Evolutionary conservation across 2,888 invertebrate genomes (phyloP), one percentile per base, ranked within the genome.

Genomic region (Melanotus villosus): DNA sequence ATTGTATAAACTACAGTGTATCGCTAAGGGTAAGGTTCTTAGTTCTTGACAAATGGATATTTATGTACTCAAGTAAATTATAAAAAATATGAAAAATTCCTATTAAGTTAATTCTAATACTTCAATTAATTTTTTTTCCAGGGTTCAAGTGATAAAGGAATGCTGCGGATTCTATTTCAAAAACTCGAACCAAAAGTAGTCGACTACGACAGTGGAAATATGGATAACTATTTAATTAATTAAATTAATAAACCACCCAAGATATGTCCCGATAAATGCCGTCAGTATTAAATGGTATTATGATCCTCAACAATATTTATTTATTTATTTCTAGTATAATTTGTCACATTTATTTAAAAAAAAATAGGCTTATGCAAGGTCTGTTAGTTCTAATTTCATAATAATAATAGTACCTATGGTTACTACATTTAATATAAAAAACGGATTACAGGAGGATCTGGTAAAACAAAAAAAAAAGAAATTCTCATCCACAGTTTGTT

Each of bases 241-340:
- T 38, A 19, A 52, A 7, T 5, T 10, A 16, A 30, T 5, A 47
- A 4, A 1, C 7, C 12, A 18, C 32, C 23, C 2, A n/a, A 4
- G 9, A 14, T 14, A 45, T n/a, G 9, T 6, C n/a, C 32, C 14
- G 36, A 50, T 26, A 3, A 2, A 47, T 12, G 57, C 21, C 26
- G 26, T 66, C 60, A 66, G 64, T 64, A 64, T 64, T 64, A 64
- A 64, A 34, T 38, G 54, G 64, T 64, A 64, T 64, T 64, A 64
- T 41, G n/a, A 10, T 18, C 34, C 26, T 21, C 18, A 32, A n/a
- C 19, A 36, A 56, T 38, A 66, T 54, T 59, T 65, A 65, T 59
- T 59, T 56, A 64, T 50, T 59, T 58, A 65, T 50, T 38, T 34
- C 36, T 65, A 50, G 14, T 32, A 16, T 50, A 26, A 18, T 12